These are phyloP conservation scores for Pteria penguin DNA, from an alignment of 2,888 invertebrate genomes.

Conservation along the genomic window DNA sequence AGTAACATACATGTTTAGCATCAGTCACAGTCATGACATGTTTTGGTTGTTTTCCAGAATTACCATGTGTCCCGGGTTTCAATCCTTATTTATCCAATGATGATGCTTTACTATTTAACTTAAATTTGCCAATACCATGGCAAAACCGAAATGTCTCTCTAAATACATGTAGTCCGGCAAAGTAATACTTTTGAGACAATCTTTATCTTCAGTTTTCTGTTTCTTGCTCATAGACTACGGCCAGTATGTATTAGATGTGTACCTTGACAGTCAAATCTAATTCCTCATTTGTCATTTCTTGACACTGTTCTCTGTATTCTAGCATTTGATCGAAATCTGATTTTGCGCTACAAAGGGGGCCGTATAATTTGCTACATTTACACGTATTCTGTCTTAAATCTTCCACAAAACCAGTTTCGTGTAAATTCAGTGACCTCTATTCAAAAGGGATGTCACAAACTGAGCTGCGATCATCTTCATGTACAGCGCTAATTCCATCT, in stretches of 20 bases:
- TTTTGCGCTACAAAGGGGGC: constrained; percentile 2
- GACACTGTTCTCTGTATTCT: constrained; percentile 22
- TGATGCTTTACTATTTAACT: no score
- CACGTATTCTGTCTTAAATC: background rate
- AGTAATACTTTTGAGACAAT: constrained; percentile 5
- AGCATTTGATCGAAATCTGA: background rate
- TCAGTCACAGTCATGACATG: background rate
- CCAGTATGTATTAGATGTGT: background rate
- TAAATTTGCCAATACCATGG: constrained; percentile 9
- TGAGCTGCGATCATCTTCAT: background rate
- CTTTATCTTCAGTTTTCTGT: constrained; percentile 16
- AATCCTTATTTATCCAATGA: no score
- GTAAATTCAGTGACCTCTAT: background rate
- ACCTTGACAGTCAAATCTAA: constrained; percentile 15
- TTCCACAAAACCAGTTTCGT: background rate
- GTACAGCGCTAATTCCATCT: background rate
- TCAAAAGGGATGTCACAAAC: background rate
- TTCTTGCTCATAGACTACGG: background rate
- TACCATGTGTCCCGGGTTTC: no score
- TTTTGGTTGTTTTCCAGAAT: background rate
- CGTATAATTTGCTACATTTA: constrained; percentile 19
- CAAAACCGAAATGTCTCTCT: constrained; percentile 12
- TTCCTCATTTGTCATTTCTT: constrained; percentile 18
- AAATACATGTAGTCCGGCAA: constrained; percentile 7
- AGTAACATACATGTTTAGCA: background rate